Evolutionary conservation across 2,888 invertebrate species (phyloP).

Genomic region (Pseudeuparius sepicola): DNA sequence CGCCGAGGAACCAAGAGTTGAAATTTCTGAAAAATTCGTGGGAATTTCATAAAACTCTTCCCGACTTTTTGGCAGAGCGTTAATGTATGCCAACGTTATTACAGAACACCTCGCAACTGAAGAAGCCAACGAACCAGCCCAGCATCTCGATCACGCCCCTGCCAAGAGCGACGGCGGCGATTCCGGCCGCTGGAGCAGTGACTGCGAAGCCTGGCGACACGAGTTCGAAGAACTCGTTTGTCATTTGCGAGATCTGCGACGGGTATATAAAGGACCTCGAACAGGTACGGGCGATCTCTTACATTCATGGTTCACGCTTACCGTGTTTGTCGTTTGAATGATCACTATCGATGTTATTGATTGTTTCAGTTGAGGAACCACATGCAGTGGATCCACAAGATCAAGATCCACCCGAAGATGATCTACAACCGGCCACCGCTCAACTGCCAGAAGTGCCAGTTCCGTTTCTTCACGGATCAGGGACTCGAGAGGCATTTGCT

Average conservation of each 20-base stretch:
- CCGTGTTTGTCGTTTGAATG: too few relatives aligned
- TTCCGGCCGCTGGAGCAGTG: constrained; percentile 36
- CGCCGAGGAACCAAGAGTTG: too few relatives aligned
- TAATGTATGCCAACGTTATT: too few relatives aligned
- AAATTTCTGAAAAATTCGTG: too few relatives aligned
- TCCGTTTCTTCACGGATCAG: constrained; percentile 93
- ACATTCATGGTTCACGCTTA: too few relatives aligned
- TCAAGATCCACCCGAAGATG: constrained; percentile 93
- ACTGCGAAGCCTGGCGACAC: constrained; percentile 42
- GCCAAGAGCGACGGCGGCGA: constrained; percentile 43
- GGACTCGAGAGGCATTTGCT: constrained; percentile 91
- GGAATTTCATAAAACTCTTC: too few relatives aligned
- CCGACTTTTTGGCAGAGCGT: too few relatives aligned
- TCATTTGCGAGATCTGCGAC: constrained; percentile 95
- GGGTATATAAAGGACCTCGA: constrained; percentile 70
- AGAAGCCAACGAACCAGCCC: constrained; percentile 55
- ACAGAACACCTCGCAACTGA: constrained; percentile 17
- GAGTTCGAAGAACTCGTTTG: constrained; percentile 69
- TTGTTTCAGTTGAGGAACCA: constrained; percentile 90
- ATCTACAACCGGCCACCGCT: constrained; percentile 88
- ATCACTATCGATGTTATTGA: too few relatives aligned
- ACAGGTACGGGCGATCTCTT: too few relatives aligned
- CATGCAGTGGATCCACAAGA: constrained; percentile 97
- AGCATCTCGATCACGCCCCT: constrained; percentile 86
- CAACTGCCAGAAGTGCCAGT: constrained; percentile 93